Evolutionary conservation across 2,888 invertebrate species (phyloP).

Genomic region (Orthosia gothica): DNA sequence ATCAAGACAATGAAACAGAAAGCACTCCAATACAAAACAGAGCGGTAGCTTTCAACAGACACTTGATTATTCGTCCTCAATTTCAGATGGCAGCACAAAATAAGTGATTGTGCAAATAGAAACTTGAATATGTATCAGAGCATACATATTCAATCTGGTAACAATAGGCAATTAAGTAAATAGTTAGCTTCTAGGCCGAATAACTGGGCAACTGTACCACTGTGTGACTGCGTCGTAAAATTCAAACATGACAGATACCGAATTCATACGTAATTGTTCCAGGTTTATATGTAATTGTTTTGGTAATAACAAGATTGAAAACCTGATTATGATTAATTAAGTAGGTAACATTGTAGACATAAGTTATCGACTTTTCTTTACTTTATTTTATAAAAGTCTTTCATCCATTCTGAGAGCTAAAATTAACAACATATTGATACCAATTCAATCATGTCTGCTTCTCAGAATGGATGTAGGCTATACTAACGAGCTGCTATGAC

Average conservation of each 20-base stretch:
- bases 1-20: neutral
- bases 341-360: no score
- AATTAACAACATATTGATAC: no score
- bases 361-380: no score
- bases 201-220: slow-evolving; percentile 24
- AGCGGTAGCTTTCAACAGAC: slow-evolving; percentile 14
- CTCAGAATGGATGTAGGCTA: no score
- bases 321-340: neutral
- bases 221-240: slow-evolving; percentile 14
- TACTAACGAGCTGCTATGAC: no score
- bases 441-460: no score
- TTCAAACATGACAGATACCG: slow-evolving; percentile 16
- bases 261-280: neutral
- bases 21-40: slow-evolving; percentile 1
- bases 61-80: slow-evolving; percentile 38
- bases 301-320: no score
- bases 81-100: slow-evolving; percentile 33
- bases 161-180: slow-evolving; percentile 63
- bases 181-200: slow-evolving; percentile 31
- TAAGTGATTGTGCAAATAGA: slow-evolving; percentile 58
- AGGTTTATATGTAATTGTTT: no score
- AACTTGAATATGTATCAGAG: slow-evolving; percentile 66
- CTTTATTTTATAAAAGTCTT: no score
- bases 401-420: no score
- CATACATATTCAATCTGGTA: slow-evolving; percentile 62